Conservation (phyloP, 2,113 vertebrate genomes). For the human (Homo sapiens) region DNA sequence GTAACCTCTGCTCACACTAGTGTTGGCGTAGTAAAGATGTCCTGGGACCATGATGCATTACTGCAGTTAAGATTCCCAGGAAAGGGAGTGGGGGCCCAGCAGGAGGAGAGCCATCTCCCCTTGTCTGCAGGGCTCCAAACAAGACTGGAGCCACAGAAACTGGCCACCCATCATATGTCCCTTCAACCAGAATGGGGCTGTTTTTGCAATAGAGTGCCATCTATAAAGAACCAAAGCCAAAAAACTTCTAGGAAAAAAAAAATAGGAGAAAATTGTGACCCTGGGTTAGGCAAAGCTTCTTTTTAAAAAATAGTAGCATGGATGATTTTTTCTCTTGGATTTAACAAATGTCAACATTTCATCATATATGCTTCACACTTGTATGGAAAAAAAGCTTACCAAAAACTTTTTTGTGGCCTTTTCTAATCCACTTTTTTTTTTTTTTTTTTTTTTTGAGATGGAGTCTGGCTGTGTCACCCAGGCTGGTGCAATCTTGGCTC, state of each 20-base stretch:
- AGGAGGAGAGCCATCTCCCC: neutral
- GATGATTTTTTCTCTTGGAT: neutral
- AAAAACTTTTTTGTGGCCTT: neutral
- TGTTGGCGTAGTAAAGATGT: neutral
- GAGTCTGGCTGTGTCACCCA: too few relatives aligned
- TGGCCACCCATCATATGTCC: neutral
- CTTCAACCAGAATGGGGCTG: neutral
- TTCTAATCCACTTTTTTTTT: neutral
- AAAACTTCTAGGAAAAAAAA: constrained; percentile 11
- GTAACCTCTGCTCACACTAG: neutral
- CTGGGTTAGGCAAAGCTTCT: neutral
- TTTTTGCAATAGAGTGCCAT: neutral
- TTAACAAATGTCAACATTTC: constrained; percentile 1
- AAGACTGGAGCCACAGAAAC: neutral
- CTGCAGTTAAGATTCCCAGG: neutral
- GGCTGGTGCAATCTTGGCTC: too few relatives aligned
- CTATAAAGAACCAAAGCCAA: neutral
- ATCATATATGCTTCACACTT: neutral
- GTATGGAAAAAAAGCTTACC: neutral
- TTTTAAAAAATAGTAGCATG: neutral
- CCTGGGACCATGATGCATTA: neutral
- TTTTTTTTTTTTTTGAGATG: too few relatives aligned
- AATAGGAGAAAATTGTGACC: neutral
- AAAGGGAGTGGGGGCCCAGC: neutral
- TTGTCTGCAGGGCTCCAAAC: neutral